Evolutionary conservation across 2,797 vertebrate genomes (phyloP).

Genomic region (Channa striata): DNA sequence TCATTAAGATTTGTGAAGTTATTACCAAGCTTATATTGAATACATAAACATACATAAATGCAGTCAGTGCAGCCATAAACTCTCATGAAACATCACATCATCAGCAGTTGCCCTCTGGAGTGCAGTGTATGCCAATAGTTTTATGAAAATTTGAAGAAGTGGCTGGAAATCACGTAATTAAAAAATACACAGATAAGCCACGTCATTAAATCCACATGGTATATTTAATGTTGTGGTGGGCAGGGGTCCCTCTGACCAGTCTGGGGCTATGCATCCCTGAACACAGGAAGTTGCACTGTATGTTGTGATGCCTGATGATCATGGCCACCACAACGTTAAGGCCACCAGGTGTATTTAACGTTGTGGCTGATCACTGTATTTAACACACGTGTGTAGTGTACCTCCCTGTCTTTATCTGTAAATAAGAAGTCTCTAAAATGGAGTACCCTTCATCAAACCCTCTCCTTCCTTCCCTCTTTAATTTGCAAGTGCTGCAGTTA

Average conservation of each 20-base stretch:
- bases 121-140: conserved; percentile 5
- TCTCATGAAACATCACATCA: conserved; percentile 27
- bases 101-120: not conserved
- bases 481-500: conserved; percentile 25
- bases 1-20: conserved; percentile 27
- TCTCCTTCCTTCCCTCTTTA: conserved; percentile 22
- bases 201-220: too few species aligned
- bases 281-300: too few species aligned
- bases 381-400: conserved; percentile 9
- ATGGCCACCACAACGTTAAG: too few species aligned
- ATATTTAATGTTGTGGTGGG: too few species aligned
- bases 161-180: conserved; percentile 13
- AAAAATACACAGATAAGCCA: not conserved
- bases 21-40: conserved; percentile 15
- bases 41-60: conserved; percentile 20
- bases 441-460: conserved; percentile 11
- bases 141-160: conserved; percentile 17
- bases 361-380: not conserved
- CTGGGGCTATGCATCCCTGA: too few species aligned
- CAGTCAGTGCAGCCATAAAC: conserved; percentile 5
- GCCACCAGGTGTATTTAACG: too few species aligned
- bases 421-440: conserved; percentile 10
- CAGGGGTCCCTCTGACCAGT: too few species aligned
- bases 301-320: too few species aligned
- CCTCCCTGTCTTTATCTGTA: not conserved